Evolutionary conservation across 1,140 invertebrate species (phyloP).

Genomic region (Bradysia coprophila): DNA sequence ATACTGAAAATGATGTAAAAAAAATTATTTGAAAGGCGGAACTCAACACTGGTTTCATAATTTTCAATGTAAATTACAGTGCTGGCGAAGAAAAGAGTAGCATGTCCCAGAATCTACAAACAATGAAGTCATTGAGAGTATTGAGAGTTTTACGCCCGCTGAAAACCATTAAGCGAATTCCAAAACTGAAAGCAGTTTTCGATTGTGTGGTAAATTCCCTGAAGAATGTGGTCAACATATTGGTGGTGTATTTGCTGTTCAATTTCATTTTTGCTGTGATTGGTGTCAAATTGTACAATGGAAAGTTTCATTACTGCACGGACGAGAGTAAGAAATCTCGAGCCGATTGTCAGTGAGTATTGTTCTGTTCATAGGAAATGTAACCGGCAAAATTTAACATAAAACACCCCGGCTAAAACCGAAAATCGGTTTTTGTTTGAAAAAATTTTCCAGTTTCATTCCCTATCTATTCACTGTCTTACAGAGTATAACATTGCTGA

Average conservation of each 20-base stretch:
- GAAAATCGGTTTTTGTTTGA: neutral
- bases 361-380: neutral
- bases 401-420: neutral
- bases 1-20: too few species aligned
- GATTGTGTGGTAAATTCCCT: conserved; percentile 99
- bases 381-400: too few species aligned
- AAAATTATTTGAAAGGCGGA: too few species aligned
- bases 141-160: conserved; percentile 93
- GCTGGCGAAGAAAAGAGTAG: too few species aligned
- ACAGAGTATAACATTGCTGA: too few species aligned
- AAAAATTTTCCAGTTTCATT: too few species aligned
- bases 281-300: conserved; percentile 99
- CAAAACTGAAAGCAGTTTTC: conserved; percentile 98
- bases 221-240: conserved; percentile 99
- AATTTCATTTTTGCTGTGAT: conserved; percentile 99
- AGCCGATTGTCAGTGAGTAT: conserved; percentile 89
- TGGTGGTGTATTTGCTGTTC: conserved; percentile 99
- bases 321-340: conserved; percentile 92
- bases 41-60: too few species aligned
- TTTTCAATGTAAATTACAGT: too few species aligned
- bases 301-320: conserved; percentile 98
- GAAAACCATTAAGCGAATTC: conserved; percentile 99
- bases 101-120: too few species aligned
- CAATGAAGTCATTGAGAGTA: conserved; percentile 97
- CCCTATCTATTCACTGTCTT: too few species aligned